Conservation (phyloP, 1,140 invertebrate genomes). For the Penaeus japonicus region DNA sequence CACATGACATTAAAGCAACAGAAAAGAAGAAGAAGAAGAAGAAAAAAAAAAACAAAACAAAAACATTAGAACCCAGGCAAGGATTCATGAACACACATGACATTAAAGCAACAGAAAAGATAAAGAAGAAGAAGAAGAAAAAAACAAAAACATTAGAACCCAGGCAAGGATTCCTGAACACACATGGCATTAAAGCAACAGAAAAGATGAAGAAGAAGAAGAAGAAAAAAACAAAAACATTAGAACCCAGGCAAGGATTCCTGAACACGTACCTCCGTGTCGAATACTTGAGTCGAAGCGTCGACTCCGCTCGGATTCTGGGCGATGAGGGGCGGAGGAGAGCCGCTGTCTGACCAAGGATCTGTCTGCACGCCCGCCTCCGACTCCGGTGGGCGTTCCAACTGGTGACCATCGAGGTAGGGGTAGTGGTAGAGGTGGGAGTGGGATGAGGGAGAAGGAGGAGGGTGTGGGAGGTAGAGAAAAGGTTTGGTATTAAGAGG, state of each 20-base stretch:
- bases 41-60: too few relatives aligned
- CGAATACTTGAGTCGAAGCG: constrained; percentile 38
- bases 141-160: too few relatives aligned
- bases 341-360: not conserved
- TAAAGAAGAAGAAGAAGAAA: too few relatives aligned
- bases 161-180: too few relatives aligned
- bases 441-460: not conserved
- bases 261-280: constrained; percentile 35
- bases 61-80: too few relatives aligned
- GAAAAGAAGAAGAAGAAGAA: too few relatives aligned
- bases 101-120: too few relatives aligned
- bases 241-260: not conserved
- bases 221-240: too few relatives aligned
- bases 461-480: not conserved
- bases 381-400: constrained; percentile 36
- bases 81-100: too few relatives aligned
- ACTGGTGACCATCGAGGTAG: not conserved
- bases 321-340: not conserved
- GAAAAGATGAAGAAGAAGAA: too few relatives aligned
- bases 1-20: too few relatives aligned
- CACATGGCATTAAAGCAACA: too few relatives aligned
- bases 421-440: not conserved
- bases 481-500: not conserved
- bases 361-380: constrained; percentile 29
- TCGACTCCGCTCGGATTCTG: constrained; percentile 18